Conservation (phyloP, 1,140 invertebrate species). For the Aphelinus certus region DNA sequence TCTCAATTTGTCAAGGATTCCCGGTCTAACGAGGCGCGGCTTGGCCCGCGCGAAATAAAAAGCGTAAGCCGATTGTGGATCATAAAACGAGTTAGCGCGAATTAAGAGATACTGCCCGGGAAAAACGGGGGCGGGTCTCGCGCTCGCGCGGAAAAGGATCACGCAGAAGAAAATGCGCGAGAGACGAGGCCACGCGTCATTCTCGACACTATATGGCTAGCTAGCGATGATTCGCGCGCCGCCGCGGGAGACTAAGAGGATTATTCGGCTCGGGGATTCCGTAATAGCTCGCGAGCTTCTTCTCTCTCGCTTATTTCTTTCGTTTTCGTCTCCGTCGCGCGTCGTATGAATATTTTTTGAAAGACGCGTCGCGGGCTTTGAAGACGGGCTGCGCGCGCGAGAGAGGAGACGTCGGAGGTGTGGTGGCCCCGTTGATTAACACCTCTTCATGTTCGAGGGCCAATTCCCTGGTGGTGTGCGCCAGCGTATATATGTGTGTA, state of each 20-base stretch:
- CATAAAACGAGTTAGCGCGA: slow-evolving; percentile 10
- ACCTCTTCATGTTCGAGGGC: too few species aligned
- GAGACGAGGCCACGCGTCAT: too few species aligned
- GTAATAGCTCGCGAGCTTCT: slow-evolving; percentile 17
- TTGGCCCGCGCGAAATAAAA: not conserved
- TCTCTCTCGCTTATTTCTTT: not conserved
- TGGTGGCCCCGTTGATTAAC: too few species aligned
- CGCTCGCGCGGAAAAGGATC: too few species aligned
- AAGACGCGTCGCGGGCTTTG: not conserved
- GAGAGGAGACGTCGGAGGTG: too few species aligned
- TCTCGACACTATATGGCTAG: too few species aligned
- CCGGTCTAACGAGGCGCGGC: not conserved
- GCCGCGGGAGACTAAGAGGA: slow-evolving; percentile 12
- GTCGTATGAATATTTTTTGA: too few species aligned
- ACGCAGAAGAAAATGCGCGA: too few species aligned
- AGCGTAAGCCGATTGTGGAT: not conserved
- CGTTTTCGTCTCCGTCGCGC: not conserved
- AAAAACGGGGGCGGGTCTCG: not conserved
- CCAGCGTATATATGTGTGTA: too few species aligned
- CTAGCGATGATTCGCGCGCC: too few species aligned
- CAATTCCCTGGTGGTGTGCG: too few species aligned
- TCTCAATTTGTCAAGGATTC: slow-evolving; percentile 27
- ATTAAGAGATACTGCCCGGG: slow-evolving; percentile 9
- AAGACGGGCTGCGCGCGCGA: not conserved
- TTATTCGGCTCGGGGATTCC: slow-evolving; percentile 13